Base-by-base conservation (phyloP, 30 jellyfish, hydroid and myxozoan genomes). In the Cassiopea xamachana region DNA sequence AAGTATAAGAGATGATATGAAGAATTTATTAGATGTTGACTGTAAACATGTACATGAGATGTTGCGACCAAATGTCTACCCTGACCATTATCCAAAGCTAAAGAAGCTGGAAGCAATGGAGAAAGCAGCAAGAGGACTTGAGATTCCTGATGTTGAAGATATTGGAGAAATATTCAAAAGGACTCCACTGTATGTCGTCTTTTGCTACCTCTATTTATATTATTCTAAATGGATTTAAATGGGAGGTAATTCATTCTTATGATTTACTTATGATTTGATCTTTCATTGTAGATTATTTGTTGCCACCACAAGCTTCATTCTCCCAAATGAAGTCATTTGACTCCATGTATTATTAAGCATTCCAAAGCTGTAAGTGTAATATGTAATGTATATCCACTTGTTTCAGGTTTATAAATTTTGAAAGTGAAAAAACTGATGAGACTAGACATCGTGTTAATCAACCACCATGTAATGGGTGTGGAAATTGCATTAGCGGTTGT, bases 401-500 rank as follows among this genome's bases (percentile, higher is more conserved):
- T 13, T 62, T 15, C 39, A 89, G 96, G 13, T 75, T 64, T 44
- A 92, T 89, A 12, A 89, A 89, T 55, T 89, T 89, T 47, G 84
- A 89, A 46, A 55, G 50, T 46, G 85, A 84, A 18, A 89, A 74
- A 67, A 69, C 90, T 14, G 81, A 89, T 10, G 85, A 73, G 51
- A 51, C 78, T 48, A 76, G 69, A 47, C 62, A 55, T 74, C 79
- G 96, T 7, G 55, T 89, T 64, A 64, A 79, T 62, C 96, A 89
- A 58, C 96, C 96, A 48, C 92, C 96, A 13, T 89, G 96, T 77
- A 85, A 83, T 47, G 92, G 88, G 3, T 91, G 97, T 78, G 97
- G 97, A 15, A 91, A 91, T 62, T 91, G 97, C 48, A 50, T 89
- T 51, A 39, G 90, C 39, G 97, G 97, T 7, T 91, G 97, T 70